Evolutionary conservation across 2,113 vertebrate species (phyloP).

Genomic region (Butastur rufipennis): DNA sequence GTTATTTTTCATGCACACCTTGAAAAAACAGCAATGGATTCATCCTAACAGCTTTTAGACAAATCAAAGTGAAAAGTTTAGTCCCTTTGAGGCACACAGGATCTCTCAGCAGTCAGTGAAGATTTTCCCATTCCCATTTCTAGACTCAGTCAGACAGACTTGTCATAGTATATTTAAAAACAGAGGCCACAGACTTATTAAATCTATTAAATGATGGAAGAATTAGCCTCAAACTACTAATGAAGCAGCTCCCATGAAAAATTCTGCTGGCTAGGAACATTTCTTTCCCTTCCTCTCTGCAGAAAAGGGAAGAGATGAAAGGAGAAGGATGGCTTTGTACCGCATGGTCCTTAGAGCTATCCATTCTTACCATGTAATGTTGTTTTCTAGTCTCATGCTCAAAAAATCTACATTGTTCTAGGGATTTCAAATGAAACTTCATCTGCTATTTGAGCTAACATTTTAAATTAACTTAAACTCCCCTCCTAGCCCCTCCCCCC

Average conservation of each 20-base stretch:
- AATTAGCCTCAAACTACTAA: background rate
- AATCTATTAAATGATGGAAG: background rate
- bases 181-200: background rate
- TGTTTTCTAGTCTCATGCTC: background rate
- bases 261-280: background rate
- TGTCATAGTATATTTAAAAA: background rate
- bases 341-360: background rate
- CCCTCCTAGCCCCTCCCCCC: no score
- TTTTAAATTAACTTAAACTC: background rate
- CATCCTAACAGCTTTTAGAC: background rate
- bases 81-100: background rate
- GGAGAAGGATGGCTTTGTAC: background rate
- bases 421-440: background rate
- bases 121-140: background rate
- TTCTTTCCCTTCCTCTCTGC: background rate
- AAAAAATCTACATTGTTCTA: rapidly evolving
- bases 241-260: background rate
- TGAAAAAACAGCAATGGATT: background rate
- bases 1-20: background rate
- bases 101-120: background rate
- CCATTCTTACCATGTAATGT: background rate
- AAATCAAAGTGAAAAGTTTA: background rate
- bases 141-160: background rate
- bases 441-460: background rate
- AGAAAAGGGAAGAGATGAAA: background rate